Base-by-base conservation (phyloP, 2,113 vertebrate genomes). In the Brachyistius frenatus region DNA sequence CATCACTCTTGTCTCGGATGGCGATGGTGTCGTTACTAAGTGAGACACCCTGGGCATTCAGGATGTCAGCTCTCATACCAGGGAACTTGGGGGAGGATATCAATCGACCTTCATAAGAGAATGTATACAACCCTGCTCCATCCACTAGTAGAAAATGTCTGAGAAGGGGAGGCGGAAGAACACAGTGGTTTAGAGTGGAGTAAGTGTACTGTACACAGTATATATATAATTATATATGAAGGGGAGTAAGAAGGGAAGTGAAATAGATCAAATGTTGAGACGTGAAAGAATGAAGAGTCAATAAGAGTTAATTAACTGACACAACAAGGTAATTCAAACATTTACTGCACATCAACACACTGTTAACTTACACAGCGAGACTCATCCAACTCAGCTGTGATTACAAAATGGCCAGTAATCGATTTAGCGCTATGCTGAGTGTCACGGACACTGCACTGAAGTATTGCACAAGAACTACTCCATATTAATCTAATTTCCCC, bases 121-220 rank as follows among this genome's bases (percentile, higher is more conserved):
- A 97, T 74, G 96, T 92, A 86, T 96, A 97, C 80, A 99, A 90
- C 5, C 96, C 97, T 65, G 95, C 95, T 87, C 97, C 97, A 77
- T 99, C 97, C 66, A 97, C 95, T 4, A 99, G 94, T 79, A 99
- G 95, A 92, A 98, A 97, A 93, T 96, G 95, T 77, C 97, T 99
- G 86, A 36, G 74, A 57, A 55, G 52, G 32, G 14, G 44, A 74
- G 63, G 64, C 9, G 3, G 61, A 23, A 79, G 10, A 37, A 65
- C 16, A 47, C 13, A 66, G 70, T 1, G 35, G 31, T 49, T 78
- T 23, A 78, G 49, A 72, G 23, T 1, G 8, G 50, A 65, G 30
- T 47, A 50, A 73, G 33, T 35, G 9, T 14, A 35, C 6, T 31
- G 9, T 39, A 36, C n/a, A 54, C 31, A 31, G 49, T 16, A 11